Conservation (phyloP, 2,113 vertebrate species). For the Crotalus horridus region DNA sequence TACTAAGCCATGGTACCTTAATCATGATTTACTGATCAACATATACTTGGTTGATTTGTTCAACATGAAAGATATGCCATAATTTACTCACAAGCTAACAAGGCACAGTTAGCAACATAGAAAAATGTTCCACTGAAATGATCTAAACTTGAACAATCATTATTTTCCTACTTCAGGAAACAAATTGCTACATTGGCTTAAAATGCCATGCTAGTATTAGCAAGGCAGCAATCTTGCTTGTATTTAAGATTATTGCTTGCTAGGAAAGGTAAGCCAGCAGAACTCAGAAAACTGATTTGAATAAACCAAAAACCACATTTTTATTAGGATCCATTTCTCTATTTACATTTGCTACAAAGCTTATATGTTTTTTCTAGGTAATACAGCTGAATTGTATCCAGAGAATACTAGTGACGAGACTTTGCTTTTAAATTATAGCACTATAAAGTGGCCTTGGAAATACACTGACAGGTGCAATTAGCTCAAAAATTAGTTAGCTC, state of each 20-base stretch:
- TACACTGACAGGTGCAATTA: neutral
- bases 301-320: neutral
- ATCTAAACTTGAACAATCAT: neutral
- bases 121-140: neutral
- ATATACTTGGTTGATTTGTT: neutral
- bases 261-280: neutral
- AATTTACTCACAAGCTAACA: neutral
- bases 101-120: neutral
- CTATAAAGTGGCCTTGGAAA: neutral
- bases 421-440: neutral
- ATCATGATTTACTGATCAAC: neutral
- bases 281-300: neutral
- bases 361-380: neutral
- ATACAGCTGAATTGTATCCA: neutral
- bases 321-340: neutral
- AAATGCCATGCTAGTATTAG: neutral
- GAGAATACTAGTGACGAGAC: neutral
- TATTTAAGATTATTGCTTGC: neutral
- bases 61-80: neutral
- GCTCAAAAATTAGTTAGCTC: neutral
- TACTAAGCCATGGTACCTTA: neutral
- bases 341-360: neutral
- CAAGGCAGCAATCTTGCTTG: constrained; percentile 52
- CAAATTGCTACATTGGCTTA: neutral
- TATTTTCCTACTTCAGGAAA: neutral